These are phyloP conservation scores for Idaea straminata DNA, from an alignment of 2,888 invertebrate genomes.

Conservation along the genomic window DNA sequence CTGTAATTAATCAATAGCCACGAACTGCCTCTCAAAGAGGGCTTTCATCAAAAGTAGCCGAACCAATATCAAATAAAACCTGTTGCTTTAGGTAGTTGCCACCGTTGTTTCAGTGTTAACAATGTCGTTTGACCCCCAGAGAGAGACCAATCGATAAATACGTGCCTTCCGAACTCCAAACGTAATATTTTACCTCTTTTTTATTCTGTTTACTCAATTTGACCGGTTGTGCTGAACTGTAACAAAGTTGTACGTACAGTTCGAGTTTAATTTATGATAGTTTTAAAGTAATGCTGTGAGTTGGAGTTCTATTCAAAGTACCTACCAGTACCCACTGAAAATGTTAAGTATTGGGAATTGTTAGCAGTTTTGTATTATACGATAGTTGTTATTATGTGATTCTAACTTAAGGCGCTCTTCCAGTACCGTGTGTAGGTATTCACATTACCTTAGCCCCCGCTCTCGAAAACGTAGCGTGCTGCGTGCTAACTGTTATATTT, in stretches of 20 bases:
- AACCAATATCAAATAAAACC: slow-evolving; percentile 22
- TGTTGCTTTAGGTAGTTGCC: slow-evolving; percentile 22
- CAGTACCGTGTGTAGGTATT: no score
- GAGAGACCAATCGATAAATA: slow-evolving; percentile 22
- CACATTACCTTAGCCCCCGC: no score
- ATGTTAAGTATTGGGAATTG: no score
- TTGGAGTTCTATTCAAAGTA: no score
- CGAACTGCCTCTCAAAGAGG: not conserved
- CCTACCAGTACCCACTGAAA: no score
- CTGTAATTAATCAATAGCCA: not conserved
- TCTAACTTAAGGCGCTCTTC: no score
- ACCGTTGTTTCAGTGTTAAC: slow-evolving; percentile 16
- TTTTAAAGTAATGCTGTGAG: not conserved
- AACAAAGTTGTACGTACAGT: not conserved
- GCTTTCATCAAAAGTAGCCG: slow-evolving; percentile 10
- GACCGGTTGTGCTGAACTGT: not conserved
- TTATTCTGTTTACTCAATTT: slow-evolving; percentile 1
- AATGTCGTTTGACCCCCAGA: slow-evolving; percentile 15
- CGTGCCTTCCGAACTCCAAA: slow-evolving; percentile 21
- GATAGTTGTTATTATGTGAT: no score
- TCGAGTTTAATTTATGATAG: not conserved
- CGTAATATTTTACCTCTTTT: slow-evolving; percentile 12
- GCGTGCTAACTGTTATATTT: no score
- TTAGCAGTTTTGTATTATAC: no score
- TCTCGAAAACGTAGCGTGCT: no score